Conservation (phyloP, 2,888 invertebrate genomes). For the Dryomyza anilis region DNA sequence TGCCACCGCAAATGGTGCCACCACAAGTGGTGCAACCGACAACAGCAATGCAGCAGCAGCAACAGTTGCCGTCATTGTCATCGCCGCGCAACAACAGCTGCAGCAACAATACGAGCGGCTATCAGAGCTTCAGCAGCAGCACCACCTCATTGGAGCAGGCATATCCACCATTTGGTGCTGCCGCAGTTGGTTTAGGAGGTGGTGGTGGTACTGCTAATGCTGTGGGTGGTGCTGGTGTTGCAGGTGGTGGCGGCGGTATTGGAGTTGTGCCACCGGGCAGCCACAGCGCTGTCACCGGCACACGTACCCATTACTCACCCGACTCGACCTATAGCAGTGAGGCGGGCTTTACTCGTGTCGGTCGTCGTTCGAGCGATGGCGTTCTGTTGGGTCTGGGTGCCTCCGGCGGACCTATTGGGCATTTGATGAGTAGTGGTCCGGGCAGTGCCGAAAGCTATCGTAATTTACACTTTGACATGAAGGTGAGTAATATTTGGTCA, state of each 20-base stretch:
- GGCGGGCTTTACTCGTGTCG: conserved; percentile 45
- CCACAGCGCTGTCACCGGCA: conserved; percentile 19
- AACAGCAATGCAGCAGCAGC: conserved; percentile 35
- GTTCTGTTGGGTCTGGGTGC: conserved; percentile 51
- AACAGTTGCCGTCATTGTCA: conserved; percentile 27
- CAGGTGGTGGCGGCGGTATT: neutral
- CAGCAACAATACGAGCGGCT: conserved; percentile 60
- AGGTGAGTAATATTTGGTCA: no score
- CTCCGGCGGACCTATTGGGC: conserved; percentile 38
- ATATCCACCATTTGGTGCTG: conserved; percentile 51
- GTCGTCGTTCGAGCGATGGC: conserved; percentile 56
- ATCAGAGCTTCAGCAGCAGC: conserved; percentile 61
- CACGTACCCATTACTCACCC: conserved; percentile 51
- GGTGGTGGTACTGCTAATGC: conserved; percentile 12
- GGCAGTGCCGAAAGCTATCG: conserved; percentile 55
- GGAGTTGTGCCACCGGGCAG: conserved; percentile 37
- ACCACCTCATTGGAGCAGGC: conserved; percentile 59
- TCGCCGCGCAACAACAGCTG: conserved; percentile 56
- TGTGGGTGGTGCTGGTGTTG: conserved; percentile 22
- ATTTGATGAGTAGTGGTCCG: conserved; percentile 35
- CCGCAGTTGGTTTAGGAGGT: neutral
- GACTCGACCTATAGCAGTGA: conserved; percentile 57
- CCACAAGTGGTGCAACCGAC: conserved; percentile 34
- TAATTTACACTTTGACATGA: conserved; percentile 54
- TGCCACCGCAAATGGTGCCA: conserved; percentile 43